These are phyloP conservation scores for Osmoderma eremita DNA, from an alignment of 2,888 invertebrate species.

Conservation along the genomic window DNA sequence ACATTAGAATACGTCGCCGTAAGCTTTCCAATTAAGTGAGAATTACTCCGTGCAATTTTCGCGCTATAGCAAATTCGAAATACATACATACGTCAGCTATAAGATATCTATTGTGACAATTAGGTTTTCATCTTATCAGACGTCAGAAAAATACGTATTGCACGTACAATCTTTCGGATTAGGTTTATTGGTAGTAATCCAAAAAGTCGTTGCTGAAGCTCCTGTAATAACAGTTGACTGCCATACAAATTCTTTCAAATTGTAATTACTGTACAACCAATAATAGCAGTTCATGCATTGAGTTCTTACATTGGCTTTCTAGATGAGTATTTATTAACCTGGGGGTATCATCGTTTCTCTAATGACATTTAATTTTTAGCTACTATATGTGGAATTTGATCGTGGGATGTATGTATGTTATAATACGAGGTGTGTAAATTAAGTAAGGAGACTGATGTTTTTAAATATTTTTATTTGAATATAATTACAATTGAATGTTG, in stretches of 20 bases:
- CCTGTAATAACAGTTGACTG: conserved; percentile 14
- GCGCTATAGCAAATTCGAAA: background rate
- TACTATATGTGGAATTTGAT: conserved; percentile 3
- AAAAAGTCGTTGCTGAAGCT: background rate
- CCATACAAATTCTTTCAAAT: background rate
- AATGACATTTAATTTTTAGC: conserved; percentile 20
- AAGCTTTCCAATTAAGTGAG: conserved; percentile 27
- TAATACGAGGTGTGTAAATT: no score
- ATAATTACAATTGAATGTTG: no score
- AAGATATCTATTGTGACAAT: background rate
- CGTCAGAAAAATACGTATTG: background rate
- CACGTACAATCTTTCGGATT: conserved; percentile 4
- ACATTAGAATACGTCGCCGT: conserved; percentile 25
- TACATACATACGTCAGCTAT: background rate
- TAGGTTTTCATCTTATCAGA: background rate
- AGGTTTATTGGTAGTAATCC: background rate
- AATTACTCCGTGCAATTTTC: conserved; percentile 12
- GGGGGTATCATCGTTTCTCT: conserved; percentile 4
- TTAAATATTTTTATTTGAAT: no score
- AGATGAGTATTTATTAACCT: conserved; percentile 14
- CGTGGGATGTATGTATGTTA: background rate
- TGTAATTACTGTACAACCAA: conserved; percentile 9
- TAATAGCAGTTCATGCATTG: conserved; percentile 27
- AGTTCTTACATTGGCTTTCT: conserved; percentile 20
- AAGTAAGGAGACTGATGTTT: no score